A percentile compares a stretch with the other conserved stretches of the same genome.
These are phyloP conservation scores for Rhimphoctona megacephalus DNA, from an alignment of 2,888 invertebrate species.

Conservation along the genomic window DNA sequence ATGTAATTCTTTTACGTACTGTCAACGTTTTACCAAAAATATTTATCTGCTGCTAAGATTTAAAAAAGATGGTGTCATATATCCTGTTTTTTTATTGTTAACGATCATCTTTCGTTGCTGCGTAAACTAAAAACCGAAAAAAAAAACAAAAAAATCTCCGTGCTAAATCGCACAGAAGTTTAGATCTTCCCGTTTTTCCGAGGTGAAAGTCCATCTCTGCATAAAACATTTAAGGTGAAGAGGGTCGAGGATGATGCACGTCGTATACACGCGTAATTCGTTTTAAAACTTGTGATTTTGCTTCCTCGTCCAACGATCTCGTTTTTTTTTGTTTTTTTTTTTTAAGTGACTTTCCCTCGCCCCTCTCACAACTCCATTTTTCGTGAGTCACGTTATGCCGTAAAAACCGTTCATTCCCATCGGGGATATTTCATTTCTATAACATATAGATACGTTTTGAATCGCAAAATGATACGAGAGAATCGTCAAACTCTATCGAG, in stretches of 20 bases:
- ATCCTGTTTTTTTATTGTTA: neutral
- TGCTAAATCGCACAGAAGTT: neutral
- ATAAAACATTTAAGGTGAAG: conserved; percentile 61
- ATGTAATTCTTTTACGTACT: too few relatives aligned
- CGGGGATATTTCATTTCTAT: neutral
- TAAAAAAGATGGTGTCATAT: neutral
- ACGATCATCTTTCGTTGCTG: conserved; percentile 19
- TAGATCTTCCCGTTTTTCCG: conserved; percentile 26
- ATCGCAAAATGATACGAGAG: neutral
- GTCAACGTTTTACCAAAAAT: neutral
- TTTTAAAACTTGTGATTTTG: conserved; percentile 43
- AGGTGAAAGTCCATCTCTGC: conserved; percentile 59
- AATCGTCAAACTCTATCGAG: neutral
- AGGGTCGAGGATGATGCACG: conserved; percentile 46
- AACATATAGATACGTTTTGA: conserved; percentile 7
- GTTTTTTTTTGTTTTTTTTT: too few relatives aligned
- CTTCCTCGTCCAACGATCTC: conserved; percentile 34
- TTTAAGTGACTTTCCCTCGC: neutral
- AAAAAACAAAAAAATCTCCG: neutral
- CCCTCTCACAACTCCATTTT: neutral
- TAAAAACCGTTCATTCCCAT: neutral
- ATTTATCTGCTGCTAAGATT: neutral
- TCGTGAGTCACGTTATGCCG: neutral
- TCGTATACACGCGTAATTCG: conserved; percentile 25
- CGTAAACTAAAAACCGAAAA: neutral